A percentile compares a stretch with the other conserved stretches of the same genome.
Conservation (phyloP, 1,140 invertebrate species). For the Leptinotarsa defecta region DNA sequence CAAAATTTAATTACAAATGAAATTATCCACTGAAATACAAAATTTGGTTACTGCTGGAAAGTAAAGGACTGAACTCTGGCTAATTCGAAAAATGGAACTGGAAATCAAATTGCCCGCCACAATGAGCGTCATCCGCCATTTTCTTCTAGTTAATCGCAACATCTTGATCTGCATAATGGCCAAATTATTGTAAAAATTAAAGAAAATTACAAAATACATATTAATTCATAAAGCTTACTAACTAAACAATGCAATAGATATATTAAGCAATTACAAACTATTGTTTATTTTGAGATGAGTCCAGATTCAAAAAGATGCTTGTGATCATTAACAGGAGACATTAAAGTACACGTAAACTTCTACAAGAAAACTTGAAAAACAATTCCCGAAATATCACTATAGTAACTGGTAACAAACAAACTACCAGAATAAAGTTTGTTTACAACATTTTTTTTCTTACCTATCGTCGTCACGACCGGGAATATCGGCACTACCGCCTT, state of each 20-base stretch:
- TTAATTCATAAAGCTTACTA: constrained; percentile 23
- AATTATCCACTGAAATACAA: constrained; percentile 34
- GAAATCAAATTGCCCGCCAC: constrained; percentile 45
- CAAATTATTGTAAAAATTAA: constrained; percentile 28
- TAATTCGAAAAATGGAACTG: constrained; percentile 4
- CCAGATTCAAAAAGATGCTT: constrained; percentile 39
- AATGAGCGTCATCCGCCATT: constrained; percentile 50
- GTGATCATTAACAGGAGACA: background rate
- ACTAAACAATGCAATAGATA: constrained; percentile 28
- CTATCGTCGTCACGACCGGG: constrained; percentile 75
- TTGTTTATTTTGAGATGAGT: constrained; percentile 39
- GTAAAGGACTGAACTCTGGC: constrained; percentile 16
- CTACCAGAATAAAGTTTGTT: background rate
- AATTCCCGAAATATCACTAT: background rate
- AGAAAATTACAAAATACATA: constrained; percentile 23
- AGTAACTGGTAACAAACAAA: background rate
- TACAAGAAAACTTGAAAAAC: background rate
- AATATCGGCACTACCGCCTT: constrained; percentile 67
- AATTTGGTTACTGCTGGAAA: constrained; percentile 32
- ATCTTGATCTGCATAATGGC: constrained; percentile 19
- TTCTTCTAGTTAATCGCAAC: constrained; percentile 43
- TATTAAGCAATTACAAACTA: constrained; percentile 24
- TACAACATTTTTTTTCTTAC: constrained; percentile 55
- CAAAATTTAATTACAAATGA: background rate
- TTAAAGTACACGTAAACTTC: background rate